A percentile compares a stretch with the other conserved stretches of the same genome.
These are phyloP conservation scores for Engystomops pustulosus DNA, from an alignment of 2,113 vertebrate genomes.

Conservation along the genomic window DNA sequence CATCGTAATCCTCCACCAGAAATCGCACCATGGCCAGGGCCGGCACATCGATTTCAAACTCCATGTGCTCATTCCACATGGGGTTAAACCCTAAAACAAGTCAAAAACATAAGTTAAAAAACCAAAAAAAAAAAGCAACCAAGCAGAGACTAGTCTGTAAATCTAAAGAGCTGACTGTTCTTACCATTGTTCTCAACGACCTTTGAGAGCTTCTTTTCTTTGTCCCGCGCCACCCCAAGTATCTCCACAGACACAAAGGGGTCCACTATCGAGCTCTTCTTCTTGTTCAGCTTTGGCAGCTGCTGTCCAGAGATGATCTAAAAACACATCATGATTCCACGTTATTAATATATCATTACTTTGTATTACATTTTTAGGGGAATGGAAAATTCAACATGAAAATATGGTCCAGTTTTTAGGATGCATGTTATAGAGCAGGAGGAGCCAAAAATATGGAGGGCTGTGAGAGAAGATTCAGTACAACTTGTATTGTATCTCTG, in stretches of 20 bases:
- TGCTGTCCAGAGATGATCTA: slow-evolving; percentile 96
- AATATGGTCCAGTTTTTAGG: too few species aligned
- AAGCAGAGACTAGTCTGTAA: not conserved
- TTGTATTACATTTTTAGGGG: not conserved
- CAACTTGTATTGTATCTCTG: too few species aligned
- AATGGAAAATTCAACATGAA: not conserved
- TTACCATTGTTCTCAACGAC: slow-evolving; percentile 90
- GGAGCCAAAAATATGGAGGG: too few species aligned
- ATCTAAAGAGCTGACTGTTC: not conserved
- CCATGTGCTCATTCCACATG: slow-evolving; percentile 80
- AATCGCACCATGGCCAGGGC: slow-evolving; percentile 87
- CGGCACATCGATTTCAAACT: slow-evolving; percentile 82
- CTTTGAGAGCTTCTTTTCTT: slow-evolving; percentile 77
- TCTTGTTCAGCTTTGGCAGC: slow-evolving; percentile 91
- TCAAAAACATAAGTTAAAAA: not conserved
- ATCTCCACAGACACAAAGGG: slow-evolving; percentile 88
- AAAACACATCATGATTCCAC: not conserved
- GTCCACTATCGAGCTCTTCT: slow-evolving; percentile 91
- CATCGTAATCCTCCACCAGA: slow-evolving; percentile 88
- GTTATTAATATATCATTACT: not conserved
- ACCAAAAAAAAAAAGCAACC: not conserved
- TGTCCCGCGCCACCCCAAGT: slow-evolving; percentile 79
- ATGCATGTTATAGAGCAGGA: too few species aligned
- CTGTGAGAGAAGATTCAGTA: too few species aligned
- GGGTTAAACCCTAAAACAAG: slow-evolving; percentile 88